Base-by-base conservation (phyloP, 2,888 invertebrate genomes). In the Clostera curtula region DNA sequence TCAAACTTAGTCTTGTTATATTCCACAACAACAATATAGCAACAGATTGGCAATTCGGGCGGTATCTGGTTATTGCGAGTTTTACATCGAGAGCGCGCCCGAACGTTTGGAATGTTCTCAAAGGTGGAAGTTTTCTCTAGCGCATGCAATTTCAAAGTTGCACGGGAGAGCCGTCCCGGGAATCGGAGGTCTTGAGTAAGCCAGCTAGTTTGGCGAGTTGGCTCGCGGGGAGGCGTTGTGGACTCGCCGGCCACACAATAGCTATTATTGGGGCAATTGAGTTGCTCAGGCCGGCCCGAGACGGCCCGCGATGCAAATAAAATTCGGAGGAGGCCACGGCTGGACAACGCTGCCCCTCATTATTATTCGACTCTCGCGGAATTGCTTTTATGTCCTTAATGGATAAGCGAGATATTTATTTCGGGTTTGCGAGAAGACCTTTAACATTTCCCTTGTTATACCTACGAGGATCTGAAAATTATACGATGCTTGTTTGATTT, bases 341-440 rank as follows among this genome's bases (percentile, higher is more conserved):
- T 70, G 79, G 77, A 76, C 79, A 75, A 57, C 65, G 67, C 70
- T 74, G 73, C 62, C 74, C 79, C 74, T 79, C 76, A 69, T 80
- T 80, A 74, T 79, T 83, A 82, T 82, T 80, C 80, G 70, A 61
- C 71, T 73, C 79, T 77, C 76, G 79, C 70, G 65, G 68, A 76
- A 80, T 79, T 72, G 75, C 76, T 80, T 80, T 80, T 76, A 79
- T 79, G 68, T 65, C 71, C 71, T 71, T 79, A 80, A 79, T 82
- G 79, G 79, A 77, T 77, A 75, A 75, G 71, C 69, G 69, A 71
- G 70, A 73, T 76, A 75, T 79, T 75, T 77, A 77, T 79, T 77
- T 73, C 69, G 66, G 61, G 64, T 67, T 70, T 73, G 57, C 59
- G 59, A 61, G 69, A 43, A 62, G 56, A 61, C 62, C 57, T 66